phyloP scores from a whole-genome alignment of 30 jellyfish, hydroid and myxozoan species.

The Chrysaora quinquecirrha region DNA sequence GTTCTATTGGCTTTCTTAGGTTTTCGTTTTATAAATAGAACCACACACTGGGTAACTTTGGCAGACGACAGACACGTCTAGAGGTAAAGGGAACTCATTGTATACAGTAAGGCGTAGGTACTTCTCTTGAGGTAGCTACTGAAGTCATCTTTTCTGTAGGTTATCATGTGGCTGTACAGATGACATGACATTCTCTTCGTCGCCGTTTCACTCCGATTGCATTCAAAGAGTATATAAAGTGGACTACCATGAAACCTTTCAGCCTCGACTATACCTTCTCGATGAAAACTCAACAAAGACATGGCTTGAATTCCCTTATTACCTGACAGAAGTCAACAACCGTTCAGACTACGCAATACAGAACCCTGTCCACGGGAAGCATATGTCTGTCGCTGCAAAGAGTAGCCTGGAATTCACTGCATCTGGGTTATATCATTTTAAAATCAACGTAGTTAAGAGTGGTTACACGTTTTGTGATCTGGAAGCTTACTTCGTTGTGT shows the following conservation, averaged over 20 bases:
- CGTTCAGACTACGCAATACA: slow-evolving; percentile 61
- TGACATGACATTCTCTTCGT: slow-evolving; percentile 65
- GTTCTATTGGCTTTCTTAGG: too few species aligned
- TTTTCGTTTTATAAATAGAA: too few species aligned
- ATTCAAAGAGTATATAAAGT: slow-evolving; percentile 71
- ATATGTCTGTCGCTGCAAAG: slow-evolving; percentile 19
- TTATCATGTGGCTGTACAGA: slow-evolving; percentile 70
- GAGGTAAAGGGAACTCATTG: too few species aligned
- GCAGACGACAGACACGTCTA: too few species aligned
- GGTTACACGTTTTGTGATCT: slow-evolving; percentile 75
- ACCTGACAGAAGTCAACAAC: slow-evolving; percentile 64
- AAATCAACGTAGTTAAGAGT: slow-evolving; percentile 21
- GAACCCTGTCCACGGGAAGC: slow-evolving; percentile 13
- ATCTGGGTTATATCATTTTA: slow-evolving; percentile 84
- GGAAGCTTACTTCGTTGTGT: slow-evolving; percentile 70
- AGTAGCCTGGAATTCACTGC: slow-evolving; percentile 65
- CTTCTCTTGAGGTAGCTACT: too few species aligned
- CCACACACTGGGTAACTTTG: too few species aligned
- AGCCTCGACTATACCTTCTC: slow-evolving; percentile 18
- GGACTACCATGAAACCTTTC: slow-evolving; percentile 38
- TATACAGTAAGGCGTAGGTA: too few species aligned
- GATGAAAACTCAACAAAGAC: slow-evolving; percentile 26
- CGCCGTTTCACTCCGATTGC: slow-evolving; percentile 76
- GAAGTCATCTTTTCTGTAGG: too few species aligned
- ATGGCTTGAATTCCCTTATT: slow-evolving; percentile 41